Conservation (phyloP, 2,113 vertebrate genomes). For the Anguilla japonica region DNA sequence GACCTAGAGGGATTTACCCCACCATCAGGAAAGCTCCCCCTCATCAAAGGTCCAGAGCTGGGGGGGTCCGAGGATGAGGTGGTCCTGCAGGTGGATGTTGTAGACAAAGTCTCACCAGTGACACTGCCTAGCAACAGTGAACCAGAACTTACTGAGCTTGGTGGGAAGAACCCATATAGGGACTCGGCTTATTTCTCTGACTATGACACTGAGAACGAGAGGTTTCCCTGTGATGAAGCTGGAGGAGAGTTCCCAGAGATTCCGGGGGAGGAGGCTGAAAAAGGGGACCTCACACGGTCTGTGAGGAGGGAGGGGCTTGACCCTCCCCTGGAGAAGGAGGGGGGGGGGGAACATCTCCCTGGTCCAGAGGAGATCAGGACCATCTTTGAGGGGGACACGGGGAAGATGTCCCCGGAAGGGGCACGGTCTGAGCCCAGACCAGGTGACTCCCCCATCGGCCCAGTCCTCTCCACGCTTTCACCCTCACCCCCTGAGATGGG, state of each 20-base stretch:
- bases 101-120: constrained; percentile 46
- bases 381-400: constrained; percentile 38
- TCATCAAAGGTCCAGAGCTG: constrained; percentile 44
- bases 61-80: constrained; percentile 55
- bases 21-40: constrained; percentile 25
- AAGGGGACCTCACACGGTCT: constrained; percentile 29
- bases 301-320: constrained; percentile 30
- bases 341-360: constrained; percentile 30
- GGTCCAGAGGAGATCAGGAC: constrained; percentile 47
- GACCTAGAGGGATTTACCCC: constrained; percentile 51
- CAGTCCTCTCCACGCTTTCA: constrained; percentile 67
- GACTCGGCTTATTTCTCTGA: constrained; percentile 98
- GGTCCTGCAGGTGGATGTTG: constrained; percentile 65
- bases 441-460: constrained; percentile 33
- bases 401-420: constrained; percentile 31
- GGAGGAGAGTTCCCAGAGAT: constrained; percentile 59
- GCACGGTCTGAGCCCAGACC: constrained; percentile 42
- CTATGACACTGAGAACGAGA: constrained; percentile 82
- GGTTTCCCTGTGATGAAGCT: constrained; percentile 68
- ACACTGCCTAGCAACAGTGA: constrained; percentile 57
- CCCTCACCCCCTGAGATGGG: constrained; percentile 76
- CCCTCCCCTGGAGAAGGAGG: constrained; percentile 38
- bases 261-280: constrained; percentile 39
- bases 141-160: constrained; percentile 63
- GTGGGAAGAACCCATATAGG: constrained; percentile 81